phyloP scores from a whole-genome alignment of 2,888 invertebrate genomes.

The Rhyacophila evoluta region DNA sequence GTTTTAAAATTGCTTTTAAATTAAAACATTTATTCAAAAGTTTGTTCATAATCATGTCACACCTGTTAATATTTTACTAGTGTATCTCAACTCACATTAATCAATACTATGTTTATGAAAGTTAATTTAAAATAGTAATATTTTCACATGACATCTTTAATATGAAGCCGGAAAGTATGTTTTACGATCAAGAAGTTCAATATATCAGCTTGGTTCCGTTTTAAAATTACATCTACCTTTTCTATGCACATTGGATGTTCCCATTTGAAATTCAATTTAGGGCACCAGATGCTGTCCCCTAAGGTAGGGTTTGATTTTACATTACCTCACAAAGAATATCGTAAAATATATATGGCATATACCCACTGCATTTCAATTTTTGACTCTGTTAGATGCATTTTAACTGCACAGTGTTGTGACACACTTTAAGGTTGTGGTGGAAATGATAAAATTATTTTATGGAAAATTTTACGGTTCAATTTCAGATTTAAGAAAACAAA shows the following conservation, averaged over 20 bases:
- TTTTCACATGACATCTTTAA: too few relatives aligned
- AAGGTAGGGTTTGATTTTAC: background rate
- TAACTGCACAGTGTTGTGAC: background rate
- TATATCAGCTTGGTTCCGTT: background rate
- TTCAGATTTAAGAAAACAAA: background rate
- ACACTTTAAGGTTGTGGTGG: background rate
- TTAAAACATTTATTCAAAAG: too few relatives aligned
- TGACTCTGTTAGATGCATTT: background rate
- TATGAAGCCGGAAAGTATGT: too few relatives aligned
- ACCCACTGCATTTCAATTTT: background rate
- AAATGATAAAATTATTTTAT: background rate
- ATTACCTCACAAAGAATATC: background rate
- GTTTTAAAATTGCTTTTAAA: too few relatives aligned
- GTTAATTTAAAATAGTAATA: too few relatives aligned
- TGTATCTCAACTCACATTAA: too few relatives aligned
- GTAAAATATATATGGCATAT: background rate
- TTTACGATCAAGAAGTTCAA: too few relatives aligned
- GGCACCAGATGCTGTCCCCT: background rate
- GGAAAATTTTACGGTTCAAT: background rate
- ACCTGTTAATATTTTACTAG: too few relatives aligned
- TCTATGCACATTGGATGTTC: background rate
- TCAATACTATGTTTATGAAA: too few relatives aligned
- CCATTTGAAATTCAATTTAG: conserved; percentile 12
- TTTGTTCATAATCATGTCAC: too few relatives aligned
- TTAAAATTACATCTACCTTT: background rate